These are phyloP conservation scores for Plotosus lineatus DNA, from an alignment of 2,113 vertebrate species.

Conservation along the genomic window DNA sequence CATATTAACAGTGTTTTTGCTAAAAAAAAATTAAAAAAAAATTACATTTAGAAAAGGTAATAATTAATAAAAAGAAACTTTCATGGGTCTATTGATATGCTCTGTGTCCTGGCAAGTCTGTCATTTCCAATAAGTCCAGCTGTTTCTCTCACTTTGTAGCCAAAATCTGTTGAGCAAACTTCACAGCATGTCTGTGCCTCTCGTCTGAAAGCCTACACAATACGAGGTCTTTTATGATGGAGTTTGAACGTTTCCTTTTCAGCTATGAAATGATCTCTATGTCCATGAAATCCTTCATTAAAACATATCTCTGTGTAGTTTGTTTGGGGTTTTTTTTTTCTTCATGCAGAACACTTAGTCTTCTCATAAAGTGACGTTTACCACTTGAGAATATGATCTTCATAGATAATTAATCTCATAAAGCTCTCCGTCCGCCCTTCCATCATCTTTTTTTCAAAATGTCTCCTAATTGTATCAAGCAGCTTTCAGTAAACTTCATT, in stretches of 20 bases:
- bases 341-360: background rate
- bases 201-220: background rate
- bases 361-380: conserved; percentile 9
- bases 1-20: no score
- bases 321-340: background rate
- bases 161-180: background rate
- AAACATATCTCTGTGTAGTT: background rate
- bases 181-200: background rate
- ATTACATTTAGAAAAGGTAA: background rate
- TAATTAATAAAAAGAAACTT: background rate
- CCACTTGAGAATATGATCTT: background rate
- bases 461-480: background rate
- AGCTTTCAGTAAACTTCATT: background rate
- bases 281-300: background rate
- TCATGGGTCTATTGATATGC: background rate
- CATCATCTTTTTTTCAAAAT: background rate
- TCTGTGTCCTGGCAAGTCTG: background rate
- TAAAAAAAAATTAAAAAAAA: no score
- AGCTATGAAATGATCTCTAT: background rate
- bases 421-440: background rate
- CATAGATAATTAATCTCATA: background rate
- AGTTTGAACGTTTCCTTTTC: background rate
- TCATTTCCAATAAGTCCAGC: background rate
- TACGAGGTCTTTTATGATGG: background rate
- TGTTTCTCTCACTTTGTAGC: background rate